A percentile compares a stretch with the other conserved stretches of the same genome.
These are phyloP conservation scores for Nomada ferruginata DNA, from an alignment of 2,888 invertebrate genomes.

Conservation along the genomic window DNA sequence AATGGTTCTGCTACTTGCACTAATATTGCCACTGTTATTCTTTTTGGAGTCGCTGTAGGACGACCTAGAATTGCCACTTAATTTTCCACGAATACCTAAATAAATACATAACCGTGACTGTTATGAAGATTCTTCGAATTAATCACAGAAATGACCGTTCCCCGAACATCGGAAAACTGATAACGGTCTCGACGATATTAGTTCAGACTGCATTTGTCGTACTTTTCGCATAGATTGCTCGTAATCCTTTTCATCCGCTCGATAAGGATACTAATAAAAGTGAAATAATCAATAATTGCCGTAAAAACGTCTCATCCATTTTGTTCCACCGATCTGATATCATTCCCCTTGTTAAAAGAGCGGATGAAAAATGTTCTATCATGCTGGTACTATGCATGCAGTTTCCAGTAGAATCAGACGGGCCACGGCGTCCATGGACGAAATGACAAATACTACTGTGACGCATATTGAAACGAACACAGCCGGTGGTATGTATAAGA, in stretches of 20 bases:
- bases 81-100: too few relatives aligned
- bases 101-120: background rate
- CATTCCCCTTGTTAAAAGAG: too few relatives aligned
- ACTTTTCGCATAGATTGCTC: background rate
- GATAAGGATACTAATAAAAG: background rate
- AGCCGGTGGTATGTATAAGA: conserved; percentile 8
- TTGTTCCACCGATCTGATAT: background rate
- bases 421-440: conserved; percentile 9
- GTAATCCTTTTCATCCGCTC: background rate
- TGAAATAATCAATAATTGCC: background rate
- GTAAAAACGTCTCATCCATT: background rate
- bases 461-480: conserved; percentile 42
- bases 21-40: too few relatives aligned
- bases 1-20: too few relatives aligned
- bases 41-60: too few relatives aligned
- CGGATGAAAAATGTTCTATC: too few relatives aligned
- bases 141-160: background rate
- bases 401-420: too few relatives aligned
- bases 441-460: conserved; percentile 38
- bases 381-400: too few relatives aligned
- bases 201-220: background rate
- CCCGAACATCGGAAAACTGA: background rate
- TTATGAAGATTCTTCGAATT: background rate
- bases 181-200: background rate
- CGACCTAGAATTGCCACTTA: too few relatives aligned